Conservation (phyloP, 2,113 vertebrate genomes). For the Callospermophilus lateralis region DNA sequence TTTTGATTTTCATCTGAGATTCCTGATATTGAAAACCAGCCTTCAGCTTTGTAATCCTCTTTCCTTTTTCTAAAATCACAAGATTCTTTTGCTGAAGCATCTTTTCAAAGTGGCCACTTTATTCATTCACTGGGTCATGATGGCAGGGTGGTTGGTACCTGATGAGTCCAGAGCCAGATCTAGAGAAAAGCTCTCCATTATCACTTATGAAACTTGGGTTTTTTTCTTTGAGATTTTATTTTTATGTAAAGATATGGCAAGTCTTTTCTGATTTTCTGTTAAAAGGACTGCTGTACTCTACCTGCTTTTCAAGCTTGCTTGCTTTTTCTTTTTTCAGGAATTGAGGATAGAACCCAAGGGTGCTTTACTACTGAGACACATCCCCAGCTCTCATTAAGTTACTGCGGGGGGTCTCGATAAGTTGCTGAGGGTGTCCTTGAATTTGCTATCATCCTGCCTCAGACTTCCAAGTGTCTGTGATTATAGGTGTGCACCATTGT, state of each 20-base stretch:
- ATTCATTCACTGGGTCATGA: constrained; percentile 87
- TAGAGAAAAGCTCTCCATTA: constrained; percentile 77
- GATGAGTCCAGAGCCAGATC: constrained; percentile 85
- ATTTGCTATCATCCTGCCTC: too few species aligned
- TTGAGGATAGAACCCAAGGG: too few species aligned
- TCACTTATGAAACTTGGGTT: background rate
- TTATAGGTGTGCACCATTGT: too few species aligned
- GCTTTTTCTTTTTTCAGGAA: background rate
- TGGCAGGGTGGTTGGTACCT: constrained; percentile 85
- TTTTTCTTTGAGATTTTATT: constrained; percentile 16
- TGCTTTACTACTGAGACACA: too few species aligned
- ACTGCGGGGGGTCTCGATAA: too few species aligned
- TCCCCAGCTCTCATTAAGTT: too few species aligned
- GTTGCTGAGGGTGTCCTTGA: too few species aligned
- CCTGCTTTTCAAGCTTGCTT: background rate
- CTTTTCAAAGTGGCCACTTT: constrained; percentile 86
- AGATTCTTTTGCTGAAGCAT: constrained; percentile 88
- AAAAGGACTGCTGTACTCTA: background rate
- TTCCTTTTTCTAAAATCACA: constrained; percentile 87
- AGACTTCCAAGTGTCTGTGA: too few species aligned
- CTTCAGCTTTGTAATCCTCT: constrained; percentile 89
- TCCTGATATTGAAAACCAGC: constrained; percentile 89
- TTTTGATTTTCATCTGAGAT: constrained; percentile 89
- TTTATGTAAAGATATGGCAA: background rate
- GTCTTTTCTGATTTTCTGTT: background rate